These are phyloP conservation scores for Syrphus vitripennis DNA, from an alignment of 2,888 invertebrate species.

Conservation along the genomic window DNA sequence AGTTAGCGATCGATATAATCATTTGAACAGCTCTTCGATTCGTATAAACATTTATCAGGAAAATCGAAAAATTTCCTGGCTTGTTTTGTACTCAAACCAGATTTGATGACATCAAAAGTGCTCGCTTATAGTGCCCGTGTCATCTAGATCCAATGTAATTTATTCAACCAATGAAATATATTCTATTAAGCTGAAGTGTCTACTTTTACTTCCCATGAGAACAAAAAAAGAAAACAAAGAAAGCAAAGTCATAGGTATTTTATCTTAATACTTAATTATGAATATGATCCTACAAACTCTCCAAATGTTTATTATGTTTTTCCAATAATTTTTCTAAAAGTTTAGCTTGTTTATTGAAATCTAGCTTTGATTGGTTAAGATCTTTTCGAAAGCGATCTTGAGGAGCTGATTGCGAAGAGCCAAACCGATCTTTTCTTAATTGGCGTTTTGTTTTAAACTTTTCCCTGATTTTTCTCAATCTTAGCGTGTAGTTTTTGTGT, in stretches of 20 bases:
- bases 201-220: too few species aligned
- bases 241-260: not conserved
- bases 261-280: too few species aligned
- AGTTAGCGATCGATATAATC: too few species aligned
- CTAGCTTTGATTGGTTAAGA: not conserved
- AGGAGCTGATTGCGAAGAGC: not conserved
- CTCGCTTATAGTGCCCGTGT: too few species aligned
- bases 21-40: too few species aligned
- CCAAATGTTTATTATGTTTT: slow-evolving; percentile 11
- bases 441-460: not conserved
- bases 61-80: too few species aligned
- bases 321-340: not conserved
- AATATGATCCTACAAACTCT: not conserved
- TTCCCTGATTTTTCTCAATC: not conserved
- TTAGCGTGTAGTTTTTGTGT: not conserved
- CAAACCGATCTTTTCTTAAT: not conserved
- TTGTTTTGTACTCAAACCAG: too few species aligned
- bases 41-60: too few species aligned
- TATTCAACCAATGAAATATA: too few species aligned
- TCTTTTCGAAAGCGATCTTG: not conserved
- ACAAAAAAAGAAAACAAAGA: not conserved
- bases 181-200: too few species aligned
- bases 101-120: too few species aligned
- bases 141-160: too few species aligned
- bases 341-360: not conserved